phyloP scores from a whole-genome alignment of 2,888 invertebrate genomes.

The Megamerina dolium region DNA sequence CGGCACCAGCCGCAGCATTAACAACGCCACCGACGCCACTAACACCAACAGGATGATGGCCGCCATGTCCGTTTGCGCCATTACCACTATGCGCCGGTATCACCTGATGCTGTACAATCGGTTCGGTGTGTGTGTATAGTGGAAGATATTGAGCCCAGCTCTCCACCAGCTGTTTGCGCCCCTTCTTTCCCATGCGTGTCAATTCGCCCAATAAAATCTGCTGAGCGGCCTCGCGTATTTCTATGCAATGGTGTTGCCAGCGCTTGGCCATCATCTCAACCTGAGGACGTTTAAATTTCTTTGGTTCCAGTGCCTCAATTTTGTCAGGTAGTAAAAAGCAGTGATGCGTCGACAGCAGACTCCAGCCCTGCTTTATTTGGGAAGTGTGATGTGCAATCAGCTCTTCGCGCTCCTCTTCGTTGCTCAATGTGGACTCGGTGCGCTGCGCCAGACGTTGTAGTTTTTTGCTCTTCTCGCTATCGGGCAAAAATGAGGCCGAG shows the following conservation, averaged over 20 bases:
- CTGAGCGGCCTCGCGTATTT: slow-evolving; percentile 95
- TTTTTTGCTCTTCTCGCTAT: slow-evolving; percentile 74
- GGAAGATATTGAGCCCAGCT: slow-evolving; percentile 95
- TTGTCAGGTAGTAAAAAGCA: slow-evolving; percentile 94
- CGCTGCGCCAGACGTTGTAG: slow-evolving; percentile 49
- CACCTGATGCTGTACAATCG: slow-evolving; percentile 59
- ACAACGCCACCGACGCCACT: slow-evolving; percentile 5
- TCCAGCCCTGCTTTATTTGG: slow-evolving; percentile 97
- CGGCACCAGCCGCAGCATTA: slow-evolving; percentile 16
- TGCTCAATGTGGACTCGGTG: slow-evolving; percentile 57
- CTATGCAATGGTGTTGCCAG: slow-evolving; percentile 98
- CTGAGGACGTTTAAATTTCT: slow-evolving; percentile 84
- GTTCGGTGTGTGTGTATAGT: slow-evolving; percentile 73
- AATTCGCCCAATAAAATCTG: slow-evolving; percentile 91
- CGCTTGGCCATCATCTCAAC: slow-evolving; percentile 95
- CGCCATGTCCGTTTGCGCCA: slow-evolving; percentile 17
- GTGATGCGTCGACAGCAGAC: slow-evolving; percentile 88
- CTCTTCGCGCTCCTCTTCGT: slow-evolving; percentile 78
- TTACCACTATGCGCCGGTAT: slow-evolving; percentile 29
- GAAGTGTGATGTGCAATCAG: slow-evolving; percentile 79
- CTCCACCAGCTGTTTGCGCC: slow-evolving; percentile 87
- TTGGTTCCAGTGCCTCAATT: slow-evolving; percentile 57
- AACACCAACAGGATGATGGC: slow-evolving; percentile 7
- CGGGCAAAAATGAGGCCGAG: slow-evolving; percentile 87
- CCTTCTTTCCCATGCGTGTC: slow-evolving; percentile 65